A percentile compares a stretch with the other conserved stretches of the same genome.
Evolutionary conservation across 92 coral and sea anemone genomes (phyloP).

Genomic region (Paragorgia papillata): DNA sequence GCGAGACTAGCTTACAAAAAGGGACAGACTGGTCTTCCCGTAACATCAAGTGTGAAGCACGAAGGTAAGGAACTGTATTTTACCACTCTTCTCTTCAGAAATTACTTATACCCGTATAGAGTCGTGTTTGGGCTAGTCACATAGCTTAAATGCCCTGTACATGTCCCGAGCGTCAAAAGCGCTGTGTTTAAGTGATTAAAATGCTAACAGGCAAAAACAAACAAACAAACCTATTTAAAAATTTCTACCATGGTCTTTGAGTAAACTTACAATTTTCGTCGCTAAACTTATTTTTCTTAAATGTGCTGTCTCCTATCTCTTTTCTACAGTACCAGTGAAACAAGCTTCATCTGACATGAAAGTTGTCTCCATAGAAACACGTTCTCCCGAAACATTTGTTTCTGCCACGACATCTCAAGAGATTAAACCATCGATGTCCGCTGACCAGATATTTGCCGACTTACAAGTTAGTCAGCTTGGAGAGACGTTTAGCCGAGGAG

Average conservation of each 20-base stretch:
- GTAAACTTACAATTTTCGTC: too few relatives aligned
- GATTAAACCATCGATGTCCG: conserved; percentile 59
- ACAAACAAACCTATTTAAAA: too few relatives aligned
- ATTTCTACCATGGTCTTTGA: too few relatives aligned
- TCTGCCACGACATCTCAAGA: conserved; percentile 13
- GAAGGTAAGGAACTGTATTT: background rate
- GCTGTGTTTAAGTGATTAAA: too few relatives aligned
- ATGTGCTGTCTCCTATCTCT: background rate
- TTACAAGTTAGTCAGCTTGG: conserved; percentile 94
- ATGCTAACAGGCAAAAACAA: too few relatives aligned
- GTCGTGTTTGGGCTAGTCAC: too few relatives aligned
- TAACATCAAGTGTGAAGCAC: background rate
- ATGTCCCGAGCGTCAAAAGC: too few relatives aligned
- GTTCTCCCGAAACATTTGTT: conserved; percentile 1
- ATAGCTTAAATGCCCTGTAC: too few relatives aligned
- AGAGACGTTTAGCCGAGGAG: conserved; percentile 88
- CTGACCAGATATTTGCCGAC: conserved; percentile 79
- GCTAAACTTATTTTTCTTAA: background rate
- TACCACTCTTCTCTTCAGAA: too few relatives aligned
- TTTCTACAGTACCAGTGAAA: conserved; percentile 13
- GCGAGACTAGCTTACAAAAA: conserved; percentile 34
- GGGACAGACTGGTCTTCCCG: background rate
- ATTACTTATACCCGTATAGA: too few relatives aligned
- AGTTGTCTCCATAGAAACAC: background rate
- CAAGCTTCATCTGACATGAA: conserved; percentile 20